A percentile compares a stretch with the other conserved stretches of the same genome.
Evolutionary conservation across 2,797 vertebrate genomes (phyloP).

Genomic region (Champsocephalus gunnari): DNA sequence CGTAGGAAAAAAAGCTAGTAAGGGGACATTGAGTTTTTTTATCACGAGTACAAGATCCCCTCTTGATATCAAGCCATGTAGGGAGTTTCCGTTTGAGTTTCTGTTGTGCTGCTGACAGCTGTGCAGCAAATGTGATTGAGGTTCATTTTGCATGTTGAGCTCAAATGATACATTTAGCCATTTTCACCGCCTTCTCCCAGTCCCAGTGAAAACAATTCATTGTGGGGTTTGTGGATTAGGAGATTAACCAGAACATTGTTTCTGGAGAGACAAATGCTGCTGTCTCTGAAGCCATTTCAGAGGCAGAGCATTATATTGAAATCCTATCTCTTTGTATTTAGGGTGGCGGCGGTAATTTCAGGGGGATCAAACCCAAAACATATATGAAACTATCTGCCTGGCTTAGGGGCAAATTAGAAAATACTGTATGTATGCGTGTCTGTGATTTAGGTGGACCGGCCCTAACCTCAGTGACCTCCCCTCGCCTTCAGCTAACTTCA

Average conservation of each 20-base stretch:
- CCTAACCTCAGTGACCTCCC: constrained; percentile 52
- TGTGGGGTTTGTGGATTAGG: background rate
- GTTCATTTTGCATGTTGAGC: background rate
- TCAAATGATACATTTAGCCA: background rate
- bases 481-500: constrained; percentile 35
- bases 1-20: background rate
- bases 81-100: background rate
- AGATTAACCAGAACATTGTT: background rate
- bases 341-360: background rate
- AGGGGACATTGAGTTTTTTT: background rate
- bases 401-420: background rate
- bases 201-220: constrained; percentile 7
- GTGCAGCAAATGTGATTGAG: too few species aligned
- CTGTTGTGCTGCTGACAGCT: too few species aligned
- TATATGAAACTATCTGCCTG: background rate
- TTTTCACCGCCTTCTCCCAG: background rate
- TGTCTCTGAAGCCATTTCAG: background rate
- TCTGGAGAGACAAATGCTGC: constrained; percentile 2
- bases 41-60: background rate
- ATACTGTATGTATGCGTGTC: background rate
- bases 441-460: constrained; percentile 37
- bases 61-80: background rate
- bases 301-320: constrained; percentile 1
- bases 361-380: background rate
- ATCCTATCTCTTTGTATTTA: constrained; percentile 11